phyloP scores from a whole-genome alignment of 2,888 invertebrate species.

The Caenorhabditis sp. region DNA sequence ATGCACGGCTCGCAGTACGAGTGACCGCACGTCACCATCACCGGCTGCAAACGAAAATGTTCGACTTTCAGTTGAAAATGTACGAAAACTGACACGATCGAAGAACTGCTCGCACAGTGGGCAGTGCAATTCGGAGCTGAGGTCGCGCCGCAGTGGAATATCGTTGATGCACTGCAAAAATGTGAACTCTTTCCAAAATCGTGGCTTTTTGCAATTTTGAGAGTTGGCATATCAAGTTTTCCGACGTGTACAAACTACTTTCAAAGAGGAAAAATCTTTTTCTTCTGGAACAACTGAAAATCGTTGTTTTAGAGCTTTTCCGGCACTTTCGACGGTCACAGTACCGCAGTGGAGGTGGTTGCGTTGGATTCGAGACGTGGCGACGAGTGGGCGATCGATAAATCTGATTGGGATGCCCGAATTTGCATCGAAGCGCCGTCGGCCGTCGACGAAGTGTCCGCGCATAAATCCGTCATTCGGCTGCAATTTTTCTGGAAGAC shows the following conservation, averaged over 20 bases:
- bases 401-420: conserved; percentile 37
- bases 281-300: too few species aligned
- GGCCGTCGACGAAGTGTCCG: conserved; percentile 5
- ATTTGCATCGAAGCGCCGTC: conserved; percentile 25
- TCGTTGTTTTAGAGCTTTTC: too few species aligned
- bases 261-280: too few species aligned
- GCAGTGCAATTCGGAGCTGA: conserved; percentile 38
- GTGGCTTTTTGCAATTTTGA: background rate
- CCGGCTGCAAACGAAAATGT: conserved; percentile 29
- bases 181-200: too few species aligned
- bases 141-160: conserved; percentile 22
- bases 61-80: background rate
- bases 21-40: conserved; percentile 52
- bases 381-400: conserved; percentile 44
- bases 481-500: too few species aligned
- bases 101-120: conserved; percentile 47
- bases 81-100: conserved; percentile 12
- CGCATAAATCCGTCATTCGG: background rate
- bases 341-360: conserved; percentile 50
- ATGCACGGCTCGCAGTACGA: conserved; percentile 54
- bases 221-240: background rate
- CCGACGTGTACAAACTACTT: too few species aligned
- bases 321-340: too few species aligned
- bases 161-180: conserved; percentile 46
- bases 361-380: conserved; percentile 49